These are phyloP conservation scores for Eupithecia centaureata DNA, from an alignment of 2,888 invertebrate genomes.

Conservation along the genomic window DNA sequence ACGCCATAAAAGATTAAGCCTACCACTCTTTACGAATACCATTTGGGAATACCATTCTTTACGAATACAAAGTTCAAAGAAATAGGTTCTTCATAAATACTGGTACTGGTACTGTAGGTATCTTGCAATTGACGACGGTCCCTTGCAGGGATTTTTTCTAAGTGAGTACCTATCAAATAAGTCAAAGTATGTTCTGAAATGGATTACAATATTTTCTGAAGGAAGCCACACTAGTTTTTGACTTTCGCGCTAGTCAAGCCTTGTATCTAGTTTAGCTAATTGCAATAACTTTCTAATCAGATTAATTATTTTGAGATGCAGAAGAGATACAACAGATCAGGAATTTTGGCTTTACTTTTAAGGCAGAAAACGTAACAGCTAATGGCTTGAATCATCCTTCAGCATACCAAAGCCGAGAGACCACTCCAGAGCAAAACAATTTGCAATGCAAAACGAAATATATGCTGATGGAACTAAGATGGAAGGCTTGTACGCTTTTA, in stretches of 20 bases:
- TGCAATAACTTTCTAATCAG: background rate
- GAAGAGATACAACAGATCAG: background rate
- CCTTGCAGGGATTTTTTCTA: too few species aligned
- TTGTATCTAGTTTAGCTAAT: background rate
- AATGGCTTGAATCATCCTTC: background rate
- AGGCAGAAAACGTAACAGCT: background rate
- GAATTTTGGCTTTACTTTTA: background rate
- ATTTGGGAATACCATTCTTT: too few species aligned
- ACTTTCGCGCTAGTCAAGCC: too few species aligned
- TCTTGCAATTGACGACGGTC: too few species aligned
- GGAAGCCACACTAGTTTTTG: too few species aligned
- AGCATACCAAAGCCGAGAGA: constrained; percentile 28
- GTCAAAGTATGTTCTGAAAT: too few species aligned
- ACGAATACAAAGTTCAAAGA: too few species aligned
- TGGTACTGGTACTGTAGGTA: too few species aligned
- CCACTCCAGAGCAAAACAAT: constrained; percentile 25
- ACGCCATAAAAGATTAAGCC: background rate
- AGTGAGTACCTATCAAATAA: too few species aligned
- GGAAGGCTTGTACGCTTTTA: constrained; percentile 28
- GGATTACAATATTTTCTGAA: too few species aligned
- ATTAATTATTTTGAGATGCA: background rate
- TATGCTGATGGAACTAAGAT: constrained; percentile 31
- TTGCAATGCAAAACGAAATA: constrained; percentile 35
- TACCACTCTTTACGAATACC: too few species aligned
- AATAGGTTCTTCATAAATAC: too few species aligned